These are phyloP conservation scores for Melanotus villosus DNA, from an alignment of 2,888 invertebrate species.

Conservation along the genomic window DNA sequence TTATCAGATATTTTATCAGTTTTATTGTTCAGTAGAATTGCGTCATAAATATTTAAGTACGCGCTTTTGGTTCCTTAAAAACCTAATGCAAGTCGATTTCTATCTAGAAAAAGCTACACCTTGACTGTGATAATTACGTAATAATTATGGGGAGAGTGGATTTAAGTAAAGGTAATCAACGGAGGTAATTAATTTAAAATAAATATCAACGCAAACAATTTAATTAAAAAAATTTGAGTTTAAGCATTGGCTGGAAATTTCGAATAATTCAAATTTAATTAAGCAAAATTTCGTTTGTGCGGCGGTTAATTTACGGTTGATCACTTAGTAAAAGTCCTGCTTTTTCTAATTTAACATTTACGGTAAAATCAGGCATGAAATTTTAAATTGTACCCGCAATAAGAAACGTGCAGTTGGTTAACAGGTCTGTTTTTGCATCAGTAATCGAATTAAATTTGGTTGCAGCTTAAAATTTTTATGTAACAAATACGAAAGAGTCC, in stretches of 20 bases:
- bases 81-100: neutral
- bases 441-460: neutral
- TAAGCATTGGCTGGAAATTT: too few relatives aligned
- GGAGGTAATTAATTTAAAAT: too few relatives aligned
- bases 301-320: neutral
- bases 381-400: too few relatives aligned
- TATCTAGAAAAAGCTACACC: neutral
- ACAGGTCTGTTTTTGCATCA: too few relatives aligned
- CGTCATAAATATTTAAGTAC: neutral
- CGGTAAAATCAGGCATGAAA: neutral
- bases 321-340: neutral
- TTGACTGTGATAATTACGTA: conserved; percentile 1
- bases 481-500: too few relatives aligned
- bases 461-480: neutral
- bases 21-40: neutral
- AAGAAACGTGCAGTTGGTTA: too few relatives aligned
- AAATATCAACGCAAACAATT: too few relatives aligned
- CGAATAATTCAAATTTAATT: neutral
- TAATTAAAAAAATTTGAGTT: too few relatives aligned
- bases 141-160: neutral
- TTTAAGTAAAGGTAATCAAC: neutral
- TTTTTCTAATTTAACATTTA: conserved; percentile 3
- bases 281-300: neutral
- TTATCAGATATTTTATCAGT: neutral
- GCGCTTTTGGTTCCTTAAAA: neutral